A percentile compares a stretch with the other conserved stretches of the same genome.
Evolutionary conservation across 1,140 invertebrate genomes (phyloP).

Genomic region (Cataglyphis hispanica): DNA sequence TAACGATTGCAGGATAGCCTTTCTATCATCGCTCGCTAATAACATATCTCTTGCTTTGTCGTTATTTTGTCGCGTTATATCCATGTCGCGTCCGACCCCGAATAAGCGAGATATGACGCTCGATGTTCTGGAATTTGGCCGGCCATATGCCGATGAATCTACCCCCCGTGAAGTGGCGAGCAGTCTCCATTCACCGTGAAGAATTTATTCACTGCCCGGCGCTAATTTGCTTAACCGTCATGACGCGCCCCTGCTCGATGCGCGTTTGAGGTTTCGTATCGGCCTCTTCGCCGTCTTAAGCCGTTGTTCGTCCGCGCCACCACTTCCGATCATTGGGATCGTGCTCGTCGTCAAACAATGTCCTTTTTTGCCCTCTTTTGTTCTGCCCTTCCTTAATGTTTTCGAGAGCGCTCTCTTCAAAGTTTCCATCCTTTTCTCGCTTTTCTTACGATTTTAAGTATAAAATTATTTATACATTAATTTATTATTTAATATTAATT

Average conservation of each 20-base stretch:
- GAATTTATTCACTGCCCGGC: slow-evolving; percentile 80
- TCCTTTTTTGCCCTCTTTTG: slow-evolving; percentile 64
- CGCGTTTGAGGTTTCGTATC: slow-evolving; percentile 26
- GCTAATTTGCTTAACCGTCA: slow-evolving; percentile 82
- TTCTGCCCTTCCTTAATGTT: slow-evolving; percentile 67
- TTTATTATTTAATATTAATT: too few relatives aligned
- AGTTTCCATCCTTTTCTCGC: slow-evolving; percentile 35
- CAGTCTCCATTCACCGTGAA: slow-evolving; percentile 76
- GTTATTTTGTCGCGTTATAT: slow-evolving; percentile 31
- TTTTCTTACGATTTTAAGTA: slow-evolving; percentile 3
- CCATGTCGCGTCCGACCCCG: background rate
- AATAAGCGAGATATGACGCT: slow-evolving; percentile 42
- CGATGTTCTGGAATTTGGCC: slow-evolving; percentile 73
- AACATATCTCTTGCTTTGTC: slow-evolving; percentile 11
- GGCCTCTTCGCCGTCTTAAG: slow-evolving; percentile 13
- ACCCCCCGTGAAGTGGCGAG: slow-evolving; percentile 77
- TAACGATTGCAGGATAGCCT: slow-evolving; percentile 26
- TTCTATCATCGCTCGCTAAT: slow-evolving; percentile 21
- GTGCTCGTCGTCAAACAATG: slow-evolving; percentile 62
- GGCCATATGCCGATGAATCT: slow-evolving; percentile 80
- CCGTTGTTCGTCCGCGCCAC: slow-evolving; percentile 40
- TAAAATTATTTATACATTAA: too few relatives aligned
- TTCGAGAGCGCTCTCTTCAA: slow-evolving; percentile 44
- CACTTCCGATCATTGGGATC: slow-evolving; percentile 64
- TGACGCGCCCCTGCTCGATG: slow-evolving; percentile 61